Percentiles rank a stretch among this genome's conserved stretches.
Conservation (phyloP, 2,888 invertebrate species). For the Octonoba sinensis region DNA sequence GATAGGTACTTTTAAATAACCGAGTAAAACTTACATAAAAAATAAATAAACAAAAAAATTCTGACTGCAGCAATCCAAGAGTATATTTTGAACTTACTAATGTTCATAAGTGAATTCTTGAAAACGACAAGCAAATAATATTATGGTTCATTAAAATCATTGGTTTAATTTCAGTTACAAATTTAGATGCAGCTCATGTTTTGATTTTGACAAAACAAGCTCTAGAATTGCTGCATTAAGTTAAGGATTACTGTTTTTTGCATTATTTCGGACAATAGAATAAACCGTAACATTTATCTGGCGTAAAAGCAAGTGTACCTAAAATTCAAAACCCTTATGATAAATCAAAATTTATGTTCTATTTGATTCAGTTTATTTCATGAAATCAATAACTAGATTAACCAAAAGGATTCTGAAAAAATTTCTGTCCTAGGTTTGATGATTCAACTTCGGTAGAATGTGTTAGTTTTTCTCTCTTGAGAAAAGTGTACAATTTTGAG, state of each 20-base stretch:
- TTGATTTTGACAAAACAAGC: background rate
- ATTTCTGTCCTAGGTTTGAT: too few relatives aligned
- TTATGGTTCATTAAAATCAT: too few relatives aligned
- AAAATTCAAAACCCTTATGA: background rate
- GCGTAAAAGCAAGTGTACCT: background rate
- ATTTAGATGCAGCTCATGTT: background rate
- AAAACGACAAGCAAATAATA: too few relatives aligned
- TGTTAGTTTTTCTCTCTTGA: too few relatives aligned
- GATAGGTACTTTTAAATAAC: too few relatives aligned
- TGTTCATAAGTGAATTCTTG: too few relatives aligned
- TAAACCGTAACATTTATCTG: constrained; percentile 15
- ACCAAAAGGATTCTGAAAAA: background rate
- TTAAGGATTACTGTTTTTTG: constrained; percentile 1
- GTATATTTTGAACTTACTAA: too few relatives aligned
- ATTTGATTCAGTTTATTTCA: constrained; percentile 9
- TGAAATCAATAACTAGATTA: constrained; percentile 28
- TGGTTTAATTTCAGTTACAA: background rate
- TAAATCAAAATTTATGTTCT: background rate
- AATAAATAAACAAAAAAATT: too few relatives aligned
- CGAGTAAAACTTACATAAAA: too few relatives aligned
- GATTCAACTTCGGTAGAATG: too few relatives aligned
- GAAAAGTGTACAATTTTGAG: background rate
- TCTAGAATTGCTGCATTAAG: background rate
- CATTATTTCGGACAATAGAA: constrained; percentile 23
- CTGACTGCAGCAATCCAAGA: too few relatives aligned